These are phyloP conservation scores for Lordiphosa fenestrarum DNA, from an alignment of 2,888 invertebrate genomes.

Conservation along the genomic window DNA sequence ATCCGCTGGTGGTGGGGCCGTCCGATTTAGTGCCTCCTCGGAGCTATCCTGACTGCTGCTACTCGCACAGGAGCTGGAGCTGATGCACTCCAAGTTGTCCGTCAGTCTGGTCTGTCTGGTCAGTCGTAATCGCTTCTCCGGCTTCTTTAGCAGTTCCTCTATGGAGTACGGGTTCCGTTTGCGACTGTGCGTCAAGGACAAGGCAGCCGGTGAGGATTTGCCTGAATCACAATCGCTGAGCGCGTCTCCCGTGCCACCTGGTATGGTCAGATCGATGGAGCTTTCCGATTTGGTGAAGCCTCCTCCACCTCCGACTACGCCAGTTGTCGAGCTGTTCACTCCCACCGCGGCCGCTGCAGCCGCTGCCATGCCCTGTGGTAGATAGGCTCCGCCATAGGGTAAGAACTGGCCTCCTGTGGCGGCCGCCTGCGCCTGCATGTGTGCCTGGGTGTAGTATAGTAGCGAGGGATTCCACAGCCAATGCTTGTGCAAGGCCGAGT, in stretches of 20 bases:
- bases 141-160: constrained; percentile 91
- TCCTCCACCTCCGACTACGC: constrained; percentile 49
- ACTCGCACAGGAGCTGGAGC: constrained; percentile 62
- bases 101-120: constrained; percentile 39
- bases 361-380: constrained; percentile 51
- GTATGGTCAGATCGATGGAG: constrained; percentile 78
- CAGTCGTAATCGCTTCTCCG: constrained; percentile 82
- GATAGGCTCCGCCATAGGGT: constrained; percentile 49
- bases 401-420: constrained; percentile 64
- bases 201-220: constrained; percentile 79
- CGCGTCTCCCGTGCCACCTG: constrained; percentile 68
- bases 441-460: constrained; percentile 77
- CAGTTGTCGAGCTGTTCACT: constrained; percentile 20
- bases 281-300: constrained; percentile 78
- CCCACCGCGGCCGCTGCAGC: constrained; percentile 49
- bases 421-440: constrained; percentile 65
- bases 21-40: constrained; percentile 22
- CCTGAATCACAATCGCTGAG: constrained; percentile 80
- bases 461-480: constrained; percentile 81
- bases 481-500: constrained; percentile 78
- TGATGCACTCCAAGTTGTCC: constrained; percentile 53
- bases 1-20: constrained; percentile 18
- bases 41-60: constrained; percentile 36
- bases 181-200: constrained; percentile 57
- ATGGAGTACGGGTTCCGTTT: constrained; percentile 93